Base-by-base conservation (phyloP, 1,140 invertebrate genomes). In the Ceratina japonica region DNA sequence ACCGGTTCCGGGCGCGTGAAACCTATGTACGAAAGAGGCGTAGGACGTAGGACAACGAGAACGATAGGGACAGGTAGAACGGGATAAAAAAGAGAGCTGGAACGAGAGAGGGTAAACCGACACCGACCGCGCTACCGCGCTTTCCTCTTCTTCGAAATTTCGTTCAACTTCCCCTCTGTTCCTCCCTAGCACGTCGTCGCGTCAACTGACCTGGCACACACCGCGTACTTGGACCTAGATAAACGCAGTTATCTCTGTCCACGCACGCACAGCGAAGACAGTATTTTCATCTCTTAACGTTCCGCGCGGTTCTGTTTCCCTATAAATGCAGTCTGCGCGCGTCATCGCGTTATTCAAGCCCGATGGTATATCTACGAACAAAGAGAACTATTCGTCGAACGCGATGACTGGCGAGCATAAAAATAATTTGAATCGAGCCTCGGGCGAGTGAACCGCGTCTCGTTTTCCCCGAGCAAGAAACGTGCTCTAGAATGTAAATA, bases 1-100 rank as follows among this genome's bases (percentile, higher is more conserved):
- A 85, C 82, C 82, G 84, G 83, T 85, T 85, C 79, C 62, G 70
- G 68, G 74, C 51, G 70, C 54, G 44, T 52, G n/a, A 22, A 31
- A 70, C 31, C 72, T 51, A 74, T 22, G 27, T 31, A 31, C 27
- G 71, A 83, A 80, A 54, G 66, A 83, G 81, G 82, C 66, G 76
- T 61, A 77, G 80, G 80, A 31, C 27, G 77, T 31, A 79, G 76
- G 52, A 79, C 52, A 65, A 54, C 13, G 52, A 20, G 61, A 49
- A 56, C 20, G 31, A 75, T 24, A 44, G 54, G 44, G 20, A 56
- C 24, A 27, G n/a, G 2, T 20, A 18, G 27, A 63, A 22, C 12
- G 8, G 4, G 31, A 20, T 16, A 61, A 27, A 66, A 75, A 75
- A 44, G 44, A 79, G 76, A 78, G 20, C 44, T 31, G 61, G 3